Evolutionary conservation across 2,888 invertebrate genomes (phyloP).

Genomic region (Drosophila leonis): DNA sequence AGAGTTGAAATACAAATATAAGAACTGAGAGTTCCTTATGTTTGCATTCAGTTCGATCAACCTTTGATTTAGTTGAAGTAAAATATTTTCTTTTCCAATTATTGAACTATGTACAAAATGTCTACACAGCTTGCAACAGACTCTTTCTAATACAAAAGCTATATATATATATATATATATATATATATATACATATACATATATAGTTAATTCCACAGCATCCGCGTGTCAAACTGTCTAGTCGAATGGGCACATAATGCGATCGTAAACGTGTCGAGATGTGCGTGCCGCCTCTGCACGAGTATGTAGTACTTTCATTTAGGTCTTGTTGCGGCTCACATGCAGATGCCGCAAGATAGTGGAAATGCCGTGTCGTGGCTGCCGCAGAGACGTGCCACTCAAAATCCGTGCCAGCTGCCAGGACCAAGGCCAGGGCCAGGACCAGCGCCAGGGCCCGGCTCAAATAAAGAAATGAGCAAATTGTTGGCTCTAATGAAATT

Average conservation of each 20-base stretch:
- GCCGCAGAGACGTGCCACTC: conserved; percentile 40
- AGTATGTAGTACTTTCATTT: not conserved
- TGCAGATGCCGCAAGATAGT: conserved; percentile 33
- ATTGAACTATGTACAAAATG: not conserved
- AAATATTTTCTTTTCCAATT: not conserved
- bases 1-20: too few species aligned
- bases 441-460: not conserved
- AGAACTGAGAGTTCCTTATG: not conserved
- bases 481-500: conserved; percentile 65
- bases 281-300: conserved; percentile 23
- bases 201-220: conserved; percentile 12
- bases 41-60: not conserved
- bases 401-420: conserved; percentile 38
- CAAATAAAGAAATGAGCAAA: conserved; percentile 41
- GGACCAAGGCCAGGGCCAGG: not conserved
- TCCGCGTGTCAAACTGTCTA: conserved; percentile 42
- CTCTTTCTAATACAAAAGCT: too few species aligned
- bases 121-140: too few species aligned
- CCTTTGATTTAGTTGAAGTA: not conserved
- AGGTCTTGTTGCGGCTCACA: conserved; percentile 17
- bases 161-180: not conserved
- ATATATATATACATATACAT: not conserved
- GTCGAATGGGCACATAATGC: conserved; percentile 37
- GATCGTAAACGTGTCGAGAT: conserved; percentile 44
- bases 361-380: conserved; percentile 24